Evolutionary conservation across 2,113 vertebrate genomes (phyloP).

Genomic region (Shinisaurus crocodilurus): DNA sequence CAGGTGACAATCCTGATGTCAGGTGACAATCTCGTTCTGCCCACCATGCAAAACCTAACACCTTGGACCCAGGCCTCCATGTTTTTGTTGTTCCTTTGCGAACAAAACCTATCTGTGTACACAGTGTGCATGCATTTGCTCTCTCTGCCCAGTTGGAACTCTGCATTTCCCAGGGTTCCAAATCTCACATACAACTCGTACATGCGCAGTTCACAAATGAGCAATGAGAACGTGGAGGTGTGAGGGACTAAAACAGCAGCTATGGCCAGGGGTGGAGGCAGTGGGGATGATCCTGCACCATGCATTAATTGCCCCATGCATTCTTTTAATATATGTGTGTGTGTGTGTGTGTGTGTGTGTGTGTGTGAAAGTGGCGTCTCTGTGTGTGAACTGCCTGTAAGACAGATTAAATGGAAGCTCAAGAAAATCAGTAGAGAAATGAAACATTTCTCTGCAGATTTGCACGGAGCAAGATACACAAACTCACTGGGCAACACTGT

Average conservation of each 20-base stretch:
- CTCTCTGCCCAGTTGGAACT: background rate
- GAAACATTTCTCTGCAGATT: background rate
- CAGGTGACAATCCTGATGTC: too few relatives aligned
- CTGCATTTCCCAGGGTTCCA: background rate
- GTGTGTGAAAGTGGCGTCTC: background rate
- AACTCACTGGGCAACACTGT: background rate
- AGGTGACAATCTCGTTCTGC: too few relatives aligned
- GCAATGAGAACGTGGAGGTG: background rate
- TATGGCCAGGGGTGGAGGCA: background rate
- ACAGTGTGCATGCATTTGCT: background rate
- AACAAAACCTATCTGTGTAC: background rate
- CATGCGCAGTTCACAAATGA: background rate
- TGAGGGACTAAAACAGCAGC: background rate
- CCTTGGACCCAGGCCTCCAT: too few relatives aligned
- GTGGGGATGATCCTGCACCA: background rate
- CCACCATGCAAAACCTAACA: too few relatives aligned
- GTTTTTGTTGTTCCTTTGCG: background rate
- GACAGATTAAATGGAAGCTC: conserved; percentile 59
- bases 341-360: too few relatives aligned
- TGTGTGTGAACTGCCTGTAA: conserved; percentile 29
- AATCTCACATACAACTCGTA: background rate
- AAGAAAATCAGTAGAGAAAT: background rate
- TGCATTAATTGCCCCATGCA: background rate
- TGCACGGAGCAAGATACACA: background rate
- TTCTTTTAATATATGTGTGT: background rate